Conservation (phyloP, 2,888 invertebrate species). For the Melinopterus prodromus region DNA sequence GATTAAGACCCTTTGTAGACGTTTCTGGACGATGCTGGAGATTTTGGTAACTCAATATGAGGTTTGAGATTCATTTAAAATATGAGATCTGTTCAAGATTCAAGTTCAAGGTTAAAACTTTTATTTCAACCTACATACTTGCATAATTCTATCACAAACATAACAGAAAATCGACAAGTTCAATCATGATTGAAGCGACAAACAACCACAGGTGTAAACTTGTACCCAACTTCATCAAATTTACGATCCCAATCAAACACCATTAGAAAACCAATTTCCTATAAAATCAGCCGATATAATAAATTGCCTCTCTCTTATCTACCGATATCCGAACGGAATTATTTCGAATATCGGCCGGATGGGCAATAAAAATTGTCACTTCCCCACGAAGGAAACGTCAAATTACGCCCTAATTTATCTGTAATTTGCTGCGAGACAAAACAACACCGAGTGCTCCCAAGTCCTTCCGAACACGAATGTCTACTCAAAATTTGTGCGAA, state of each 20-base stretch:
- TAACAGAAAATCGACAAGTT: not conserved
- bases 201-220: not conserved
- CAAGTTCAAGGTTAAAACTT: too few species aligned
- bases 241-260: too few species aligned
- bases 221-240: not conserved
- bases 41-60: too few species aligned
- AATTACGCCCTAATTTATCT: not conserved
- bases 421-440: not conserved
- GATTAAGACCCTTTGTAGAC: too few species aligned
- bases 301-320: not conserved
- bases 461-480: not conserved
- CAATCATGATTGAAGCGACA: not conserved
- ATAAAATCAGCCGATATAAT: not conserved
- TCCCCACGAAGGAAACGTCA: not conserved
- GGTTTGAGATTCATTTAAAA: too few species aligned
- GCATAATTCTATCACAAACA: too few species aligned
- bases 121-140: too few species aligned
- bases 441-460: not conserved
- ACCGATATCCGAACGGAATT: not conserved
- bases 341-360: not conserved
- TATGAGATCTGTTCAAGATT: too few species aligned
- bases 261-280: not conserved
- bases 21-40: too few species aligned
- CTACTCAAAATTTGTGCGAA: slow-evolving; percentile 4
- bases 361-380: not conserved